Percentiles rank a stretch among this genome's conserved stretches.
These are phyloP conservation scores for Pherbina coryleti DNA, from an alignment of 2,888 invertebrate species.

Conservation along the genomic window DNA sequence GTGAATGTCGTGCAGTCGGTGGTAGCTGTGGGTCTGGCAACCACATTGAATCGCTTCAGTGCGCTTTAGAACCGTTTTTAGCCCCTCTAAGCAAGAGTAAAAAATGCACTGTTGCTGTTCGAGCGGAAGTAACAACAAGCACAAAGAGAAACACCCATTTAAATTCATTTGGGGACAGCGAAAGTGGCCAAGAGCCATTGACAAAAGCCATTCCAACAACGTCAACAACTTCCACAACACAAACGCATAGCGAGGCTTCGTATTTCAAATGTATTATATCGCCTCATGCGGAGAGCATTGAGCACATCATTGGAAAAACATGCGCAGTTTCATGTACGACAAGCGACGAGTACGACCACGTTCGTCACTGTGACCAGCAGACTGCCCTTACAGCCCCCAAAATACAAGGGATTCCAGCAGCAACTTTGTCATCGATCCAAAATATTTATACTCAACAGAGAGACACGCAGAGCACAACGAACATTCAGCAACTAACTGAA, in stretches of 20 bases:
- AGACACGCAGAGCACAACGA: constrained; percentile 17
- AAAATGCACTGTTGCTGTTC: constrained; percentile 7
- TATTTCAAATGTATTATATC: constrained; percentile 19
- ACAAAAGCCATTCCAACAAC: constrained; percentile 29
- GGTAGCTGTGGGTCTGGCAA: constrained; percentile 23
- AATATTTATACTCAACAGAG: constrained; percentile 45
- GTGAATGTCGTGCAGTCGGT: constrained; percentile 18
- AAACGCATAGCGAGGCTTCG: constrained; percentile 38
- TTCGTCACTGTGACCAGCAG: not conserved
- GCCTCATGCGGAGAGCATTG: constrained; percentile 26
- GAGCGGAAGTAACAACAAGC: not conserved
- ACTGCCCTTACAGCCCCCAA: constrained; percentile 2
- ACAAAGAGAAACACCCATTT: constrained; percentile 4
- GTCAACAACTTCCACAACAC: constrained; percentile 1
- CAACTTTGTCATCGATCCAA: constrained; percentile 51
- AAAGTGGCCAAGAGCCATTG: constrained; percentile 5
- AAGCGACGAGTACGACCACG: constrained; percentile 23
- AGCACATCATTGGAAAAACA: constrained; percentile 34
- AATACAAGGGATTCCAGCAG: constrained; percentile 25
- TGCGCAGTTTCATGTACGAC: constrained; percentile 30
- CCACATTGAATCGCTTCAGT: constrained; percentile 46
- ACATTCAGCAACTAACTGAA: constrained; percentile 45
- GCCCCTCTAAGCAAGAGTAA: not conserved
- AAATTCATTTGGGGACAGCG: not conserved
- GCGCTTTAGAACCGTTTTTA: constrained; percentile 40